Evolutionary conservation across 2,888 invertebrate species (phyloP), one percentile per base, ranked within the genome.

Genomic region (Bugulina stolonifera): DNA sequence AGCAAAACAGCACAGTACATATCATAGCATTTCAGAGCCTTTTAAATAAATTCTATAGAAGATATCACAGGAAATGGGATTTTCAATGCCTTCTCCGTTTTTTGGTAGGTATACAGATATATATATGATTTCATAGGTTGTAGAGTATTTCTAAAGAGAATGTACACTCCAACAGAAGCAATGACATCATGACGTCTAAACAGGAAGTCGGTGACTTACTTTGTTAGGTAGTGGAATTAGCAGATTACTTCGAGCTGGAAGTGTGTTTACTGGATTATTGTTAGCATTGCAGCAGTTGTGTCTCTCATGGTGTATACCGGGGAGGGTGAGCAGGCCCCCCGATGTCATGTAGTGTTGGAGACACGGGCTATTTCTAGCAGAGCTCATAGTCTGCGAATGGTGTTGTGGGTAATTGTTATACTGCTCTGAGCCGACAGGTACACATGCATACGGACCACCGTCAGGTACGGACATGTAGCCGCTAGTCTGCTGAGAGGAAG

Each of bases 301-400:
- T 64, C 64, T 64, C 29, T 64, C 34, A n/a, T 64, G 64, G 34
- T 64, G 64, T 64, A 64, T 32, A 32, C 64, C 64, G 34, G 64
- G 64, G 18, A 64, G 64, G 18, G 64, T 64, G 34, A 64, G 64
- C 5, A 64, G 29, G 22, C 64, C 64, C n/a, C 64, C 64, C 22
- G 64, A 64, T 10, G 64, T 64, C 64, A 64, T 64, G 64, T 64
- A 64, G n/a, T 64, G 64, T 10, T 64, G 64, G 29, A 64, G 64
- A 64, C 64, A 64, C 2, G 64, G 18, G 43, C 43, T 43, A 43
- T 18, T 10, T 43, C 43, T 43, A 2, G 2, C 29, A 2, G 64
- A n/a, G 18, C 10, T 64, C 2, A 27, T 27, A 18, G 64, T 64
- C 64, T 25, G 27, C 27, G 25, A 32, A 5, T 64, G 64, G 43